Base-by-base conservation (phyloP, 2,113 vertebrate genomes). In the Hyla sarda region DNA sequence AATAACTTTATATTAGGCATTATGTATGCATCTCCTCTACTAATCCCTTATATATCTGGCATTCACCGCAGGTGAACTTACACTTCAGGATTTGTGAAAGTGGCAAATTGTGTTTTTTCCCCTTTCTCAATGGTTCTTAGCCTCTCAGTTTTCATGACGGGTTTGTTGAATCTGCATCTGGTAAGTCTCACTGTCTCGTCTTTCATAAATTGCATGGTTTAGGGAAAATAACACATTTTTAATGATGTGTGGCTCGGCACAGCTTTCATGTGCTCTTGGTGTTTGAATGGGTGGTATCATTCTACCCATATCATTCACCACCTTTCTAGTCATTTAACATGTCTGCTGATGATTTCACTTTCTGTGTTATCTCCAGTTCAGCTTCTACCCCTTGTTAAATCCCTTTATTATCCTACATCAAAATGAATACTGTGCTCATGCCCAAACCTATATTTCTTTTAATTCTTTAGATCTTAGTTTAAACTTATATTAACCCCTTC, bases 201-300 rank as follows among this genome's bases (percentile, higher is more conserved):
- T 82, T 82, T 82, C 81, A 48, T 32, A 82, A 54, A 71, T 50
- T 52, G 10, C 62, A 71, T 13, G 60, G 32, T 62, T 10, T 28
- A 28, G 32, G 62, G 14, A 47, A 56, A 73, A 74, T 74, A 83
- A 73, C 50, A 28, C 48, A 74, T n/a, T 83, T 58, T 25, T 83
- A 84, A 84, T 84, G 69, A 84, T 74, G 25, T 73, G 69, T 84
- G 52, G 52, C 71, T 74, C 37, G n/a, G 65, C 34, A 60, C 21
- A 75, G 37, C 71, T 84, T 84, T 84, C 32, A 74, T 84, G 71
- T 73, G 17, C 48, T 74, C 23, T 2, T 34, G 56, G 48, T 56
- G 30, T 54, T 30, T 71, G 11, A 48, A 74, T 37, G 50, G 12
- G 69, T 58, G 52, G 72, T 76, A 48, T 62, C 34, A 17, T 60